Conservation (phyloP, 2,888 invertebrate genomes). For the Drosophila austrosaltans region DNA sequence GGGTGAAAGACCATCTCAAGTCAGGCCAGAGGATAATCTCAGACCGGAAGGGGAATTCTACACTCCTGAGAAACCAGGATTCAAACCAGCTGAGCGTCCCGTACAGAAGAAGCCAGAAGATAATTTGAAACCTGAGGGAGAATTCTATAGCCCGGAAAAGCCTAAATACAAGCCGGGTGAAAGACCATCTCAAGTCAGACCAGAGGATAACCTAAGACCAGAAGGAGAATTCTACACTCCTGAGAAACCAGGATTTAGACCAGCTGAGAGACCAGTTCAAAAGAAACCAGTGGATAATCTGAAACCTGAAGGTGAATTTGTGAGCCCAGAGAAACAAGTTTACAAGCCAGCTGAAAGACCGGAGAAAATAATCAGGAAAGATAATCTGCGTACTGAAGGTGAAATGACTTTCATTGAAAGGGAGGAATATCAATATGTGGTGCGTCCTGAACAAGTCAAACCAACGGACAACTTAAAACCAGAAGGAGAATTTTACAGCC, state of each 20-base stretch:
- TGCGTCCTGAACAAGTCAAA: no score
- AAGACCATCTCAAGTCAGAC: conserved; percentile 83
- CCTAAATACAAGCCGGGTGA: not conserved
- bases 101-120: not conserved
- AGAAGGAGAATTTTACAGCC: conserved; percentile 84
- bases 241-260: conserved; percentile 83
- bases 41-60: not conserved
- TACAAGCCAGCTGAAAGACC: conserved; percentile 85
- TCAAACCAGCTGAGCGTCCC: not conserved
- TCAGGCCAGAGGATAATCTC: not conserved
- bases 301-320: conserved; percentile 58
- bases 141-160: conserved; percentile 15
- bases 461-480: conserved; percentile 84
- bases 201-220: conserved; percentile 84
- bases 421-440: no score
- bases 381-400: no score
- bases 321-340: conserved; percentile 55
- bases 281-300: conserved; percentile 51
- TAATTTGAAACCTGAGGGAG: not conserved
- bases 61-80: not conserved
- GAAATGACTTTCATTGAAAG: no score
- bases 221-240: conserved; percentile 85
- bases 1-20: not conserved
- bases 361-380: no score
- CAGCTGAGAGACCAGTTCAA: conserved; percentile 83